Evolutionary conservation across 2,888 invertebrate genomes (phyloP).

Genomic region (Hermodice carunculata): DNA sequence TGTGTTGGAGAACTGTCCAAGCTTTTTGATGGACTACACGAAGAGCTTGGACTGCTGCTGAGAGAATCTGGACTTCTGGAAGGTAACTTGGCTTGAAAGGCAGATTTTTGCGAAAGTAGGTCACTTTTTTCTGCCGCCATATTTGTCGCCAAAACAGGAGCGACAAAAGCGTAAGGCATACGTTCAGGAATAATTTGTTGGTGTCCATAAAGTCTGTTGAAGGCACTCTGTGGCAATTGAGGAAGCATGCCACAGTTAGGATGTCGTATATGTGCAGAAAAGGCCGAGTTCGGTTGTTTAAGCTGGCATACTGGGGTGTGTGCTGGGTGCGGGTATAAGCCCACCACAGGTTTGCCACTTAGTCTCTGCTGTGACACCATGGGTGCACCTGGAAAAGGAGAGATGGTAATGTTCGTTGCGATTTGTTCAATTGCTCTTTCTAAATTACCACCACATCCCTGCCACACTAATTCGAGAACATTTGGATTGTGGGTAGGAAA

Average conservation of each 20-base stretch:
- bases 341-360: not conserved
- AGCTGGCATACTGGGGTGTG: not conserved
- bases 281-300: too few species aligned
- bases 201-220: too few species aligned
- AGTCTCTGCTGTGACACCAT: not conserved
- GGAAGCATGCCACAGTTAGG: slow-evolving; percentile 1
- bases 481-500: slow-evolving; percentile 55
- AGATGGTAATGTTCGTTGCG: slow-evolving; percentile 17
- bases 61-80: not conserved
- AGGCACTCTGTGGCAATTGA: not conserved
- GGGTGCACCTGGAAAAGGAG: not conserved
- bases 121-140: not conserved
- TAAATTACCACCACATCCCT: slow-evolving; percentile 55
- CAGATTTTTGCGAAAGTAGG: slow-evolving; percentile 23
- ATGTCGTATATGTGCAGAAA: too few species aligned
- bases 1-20: not conserved
- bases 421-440: slow-evolving; percentile 54
- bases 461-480: slow-evolving; percentile 56
- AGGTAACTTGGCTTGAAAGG: slow-evolving; percentile 19
- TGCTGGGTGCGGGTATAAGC: not conserved
- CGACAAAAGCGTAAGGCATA: not conserved
- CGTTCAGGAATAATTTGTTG: not conserved
- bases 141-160: not conserved
- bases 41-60: not conserved
- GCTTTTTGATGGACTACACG: not conserved